Evolutionary conservation across 2,797 vertebrate genomes (phyloP).

Genomic region (Thripadectes ignobilis): DNA sequence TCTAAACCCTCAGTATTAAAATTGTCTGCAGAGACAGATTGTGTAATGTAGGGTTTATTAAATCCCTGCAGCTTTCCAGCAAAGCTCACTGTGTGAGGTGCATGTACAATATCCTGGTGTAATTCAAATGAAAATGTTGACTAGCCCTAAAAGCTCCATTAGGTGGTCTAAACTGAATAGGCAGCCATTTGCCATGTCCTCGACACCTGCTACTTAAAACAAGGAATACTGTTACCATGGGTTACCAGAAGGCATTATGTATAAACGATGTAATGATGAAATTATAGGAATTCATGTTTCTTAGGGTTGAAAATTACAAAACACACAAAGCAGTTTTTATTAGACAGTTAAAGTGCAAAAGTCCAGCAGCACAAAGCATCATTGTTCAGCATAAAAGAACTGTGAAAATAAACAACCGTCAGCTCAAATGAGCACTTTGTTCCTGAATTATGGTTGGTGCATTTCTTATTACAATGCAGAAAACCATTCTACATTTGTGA

Average conservation of each 20-base stretch:
- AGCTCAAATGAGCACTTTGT: not conserved
- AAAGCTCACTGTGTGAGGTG: not conserved
- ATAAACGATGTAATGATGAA: not conserved
- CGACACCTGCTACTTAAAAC: constrained; percentile 1
- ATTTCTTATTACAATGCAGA: not conserved
- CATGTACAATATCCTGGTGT: not conserved
- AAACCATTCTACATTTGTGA: not conserved
- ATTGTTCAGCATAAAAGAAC: not conserved
- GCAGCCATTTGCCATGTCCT: not conserved
- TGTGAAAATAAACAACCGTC: not conserved
- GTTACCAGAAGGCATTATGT: not conserved
- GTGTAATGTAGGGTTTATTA: constrained; percentile 40
- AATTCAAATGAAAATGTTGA: constrained; percentile 41
- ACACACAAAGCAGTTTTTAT: not conserved
- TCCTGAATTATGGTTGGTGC: not conserved
- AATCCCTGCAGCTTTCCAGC: constrained; percentile 34
- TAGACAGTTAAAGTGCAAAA: not conserved
- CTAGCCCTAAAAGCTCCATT: constrained; percentile 33
- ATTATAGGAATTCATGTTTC: not conserved
- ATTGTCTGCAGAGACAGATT: constrained; percentile 11
- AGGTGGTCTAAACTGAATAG: not conserved
- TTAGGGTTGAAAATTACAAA: not conserved
- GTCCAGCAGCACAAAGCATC: not conserved
- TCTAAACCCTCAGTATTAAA: not conserved
- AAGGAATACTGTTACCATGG: not conserved